Evolutionary conservation across 2,888 invertebrate genomes (phyloP), one percentile per base, ranked within the genome.

Genomic region (Diarsia mendica): DNA sequence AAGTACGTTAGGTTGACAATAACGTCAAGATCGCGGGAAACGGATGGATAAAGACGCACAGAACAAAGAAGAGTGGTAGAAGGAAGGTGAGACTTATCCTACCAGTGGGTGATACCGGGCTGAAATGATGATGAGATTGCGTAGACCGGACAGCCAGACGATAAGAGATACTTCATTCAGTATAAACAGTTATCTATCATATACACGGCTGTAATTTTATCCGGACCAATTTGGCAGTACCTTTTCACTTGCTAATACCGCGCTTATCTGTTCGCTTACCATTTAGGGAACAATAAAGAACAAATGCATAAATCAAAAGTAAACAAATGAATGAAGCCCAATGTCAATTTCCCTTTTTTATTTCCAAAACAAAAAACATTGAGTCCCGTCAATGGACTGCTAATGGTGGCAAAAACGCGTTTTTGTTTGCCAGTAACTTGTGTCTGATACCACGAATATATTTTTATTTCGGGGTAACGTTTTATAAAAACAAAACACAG

Each of bases 401-500:
- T 71, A 80, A 80, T 83, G 58, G 69, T 51, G 10, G 46, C 46
- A 72, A 73, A 83, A 76, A 69, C 55, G 55, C 23, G 55, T 33
- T 73, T 79, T 77, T 61, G 51, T 71, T 53, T 39, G 61, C 66
- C 79, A 58, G 67, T 79, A 55, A 79, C 44, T 79, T 58, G 60
- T 46, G 51, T 73, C 69, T 63, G 67, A 68, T 74, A 68, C 8
- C 39, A 58, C 33, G 15, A 65, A 70, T 72, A 77, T 69, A 70
- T 72, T 82, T 82, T 69, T 70, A 74, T 69, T 72, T 69, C 60
- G 23, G 48, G 46, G 67, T 60, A 55, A 68, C 51, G 23, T 55
- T 70, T 18, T 65, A 80, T 73, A 66, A 74, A 81, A 84, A 83
- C 77, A 85, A 80, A 83, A 77, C 72, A 77, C 80, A 82, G 77